Evolutionary conservation across 2,113 vertebrate species (phyloP), one percentile per base, ranked within the genome.

Genomic region (Phrynocephalus versicolor): DNA sequence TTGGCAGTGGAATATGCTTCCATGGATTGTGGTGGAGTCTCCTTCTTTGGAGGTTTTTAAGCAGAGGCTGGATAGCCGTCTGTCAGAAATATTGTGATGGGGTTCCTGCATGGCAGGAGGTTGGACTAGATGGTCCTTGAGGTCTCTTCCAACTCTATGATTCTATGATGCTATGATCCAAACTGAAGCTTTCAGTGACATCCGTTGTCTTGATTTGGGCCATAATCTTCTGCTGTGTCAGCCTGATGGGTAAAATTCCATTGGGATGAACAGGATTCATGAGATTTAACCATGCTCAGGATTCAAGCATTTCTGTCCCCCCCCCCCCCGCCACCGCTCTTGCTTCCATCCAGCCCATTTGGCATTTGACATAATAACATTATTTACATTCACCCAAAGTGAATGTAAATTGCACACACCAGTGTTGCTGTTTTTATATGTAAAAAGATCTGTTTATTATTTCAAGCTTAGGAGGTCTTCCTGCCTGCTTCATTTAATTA

Each of bases 381-480:
- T 55, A 70, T 57, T 16, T 74, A 75, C 27, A 84, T 88, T 82
- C 30, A 37, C 80, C 70, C 90, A 87, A 83, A 82, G 15, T 13
- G 70, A 58, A 39, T 9, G 35, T 72, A 19, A 60, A 13, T 60
- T 60, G 60, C 45, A 55, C 21, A 18, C 79, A 72, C 51, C 35
- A 74, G n/a, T 51, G 45, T 51, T 51, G 45, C 45, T 51, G 45
- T 51, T 51, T 51, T 51, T 51, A 51, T 51, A 51, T 89, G 88
- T 86, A 37, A 51, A 74, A 27, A 84, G 88, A 87, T 82, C 84
- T 2, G 78, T 16, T 86, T 85, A 82, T 76, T 90, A 87, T 92
- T 90, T 88, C 83, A 89, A 84, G 58, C n/a, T 76, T 82, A 33
- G 84, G 83, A 81, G 89, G 85, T 2, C 81, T 93, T 92, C 60